These are phyloP conservation scores for Carollia perspicillata DNA, from an alignment of 2,113 vertebrate species.

Conservation along the genomic window DNA sequence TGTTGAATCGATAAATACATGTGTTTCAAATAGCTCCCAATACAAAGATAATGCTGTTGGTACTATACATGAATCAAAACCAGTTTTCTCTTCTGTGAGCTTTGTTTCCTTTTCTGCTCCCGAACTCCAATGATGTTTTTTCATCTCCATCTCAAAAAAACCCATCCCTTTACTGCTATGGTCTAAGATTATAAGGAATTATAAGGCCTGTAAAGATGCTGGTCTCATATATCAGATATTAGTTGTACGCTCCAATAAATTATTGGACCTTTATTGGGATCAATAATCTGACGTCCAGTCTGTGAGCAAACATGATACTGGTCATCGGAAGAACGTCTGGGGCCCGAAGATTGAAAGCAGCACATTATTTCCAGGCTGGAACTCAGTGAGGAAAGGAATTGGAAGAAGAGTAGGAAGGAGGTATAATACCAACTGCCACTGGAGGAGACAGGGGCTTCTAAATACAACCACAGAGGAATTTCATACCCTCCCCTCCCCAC, in stretches of 20 bases:
- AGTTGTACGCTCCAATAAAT: neutral
- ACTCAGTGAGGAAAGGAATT: neutral
- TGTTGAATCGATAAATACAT: constrained; percentile 6
- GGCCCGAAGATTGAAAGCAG: neutral
- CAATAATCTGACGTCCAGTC: neutral
- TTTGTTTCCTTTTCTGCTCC: neutral
- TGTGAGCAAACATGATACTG: neutral
- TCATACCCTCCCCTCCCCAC: neutral
- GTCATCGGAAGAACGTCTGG: neutral
- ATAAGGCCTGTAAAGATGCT: neutral
- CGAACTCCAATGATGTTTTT: neutral
- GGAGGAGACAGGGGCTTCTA: neutral
- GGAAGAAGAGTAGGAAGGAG: neutral
- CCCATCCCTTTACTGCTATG: neutral
- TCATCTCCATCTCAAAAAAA: neutral
- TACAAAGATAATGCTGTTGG: neutral
- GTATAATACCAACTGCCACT: neutral
- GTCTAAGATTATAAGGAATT: neutral
- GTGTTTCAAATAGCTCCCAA: neutral
- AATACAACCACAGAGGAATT: neutral
- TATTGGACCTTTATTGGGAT: neutral
- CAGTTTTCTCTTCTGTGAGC: neutral
- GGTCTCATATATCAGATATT: neutral
- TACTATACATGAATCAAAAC: neutral
- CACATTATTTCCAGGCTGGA: neutral